Evolutionary conservation across 1,140 invertebrate genomes (phyloP).

Genomic region (Colletes latitarsis): DNA sequence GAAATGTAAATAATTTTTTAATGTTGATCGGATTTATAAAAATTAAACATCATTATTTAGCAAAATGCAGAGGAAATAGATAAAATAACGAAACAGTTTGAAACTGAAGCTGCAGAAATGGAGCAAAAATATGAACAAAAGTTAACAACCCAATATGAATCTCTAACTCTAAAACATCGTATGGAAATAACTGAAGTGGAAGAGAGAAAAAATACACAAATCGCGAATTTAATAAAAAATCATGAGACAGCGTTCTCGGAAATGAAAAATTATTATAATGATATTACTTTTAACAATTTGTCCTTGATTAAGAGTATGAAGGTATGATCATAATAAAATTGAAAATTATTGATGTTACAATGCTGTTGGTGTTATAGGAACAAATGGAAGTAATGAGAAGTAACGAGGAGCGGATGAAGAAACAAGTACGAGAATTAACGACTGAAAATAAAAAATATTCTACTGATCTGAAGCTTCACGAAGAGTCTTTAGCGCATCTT

Average conservation of each 20-base stretch:
- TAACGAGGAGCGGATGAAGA: conserved; percentile 89
- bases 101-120: conserved; percentile 88
- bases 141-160: conserved; percentile 86
- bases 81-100: conserved; percentile 86
- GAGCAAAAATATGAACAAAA: conserved; percentile 92
- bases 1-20: not conserved
- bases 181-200: conserved; percentile 93
- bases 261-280: conserved; percentile 96
- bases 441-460: conserved; percentile 88
- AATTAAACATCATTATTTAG: conserved; percentile 55
- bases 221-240: conserved; percentile 89
- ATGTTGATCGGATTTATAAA: conserved; percentile 13
- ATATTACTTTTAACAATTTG: conserved; percentile 95
- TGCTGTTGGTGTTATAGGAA: conserved; percentile 81
- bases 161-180: conserved; percentile 88
- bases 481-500: conserved; percentile 86
- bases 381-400: conserved; percentile 92
- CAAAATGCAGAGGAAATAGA: conserved; percentile 83
- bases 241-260: conserved; percentile 93
- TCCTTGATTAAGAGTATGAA: conserved; percentile 90
- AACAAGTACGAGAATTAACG: conserved; percentile 84
- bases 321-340: conserved; percentile 75
- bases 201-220: conserved; percentile 93
- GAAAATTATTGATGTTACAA: not conserved
- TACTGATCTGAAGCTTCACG: conserved; percentile 86